Percentiles rank a stretch among this genome's conserved stretches.
Conservation (phyloP, 23 tunicate genomes). For the Botrylloides violaceus region DNA sequence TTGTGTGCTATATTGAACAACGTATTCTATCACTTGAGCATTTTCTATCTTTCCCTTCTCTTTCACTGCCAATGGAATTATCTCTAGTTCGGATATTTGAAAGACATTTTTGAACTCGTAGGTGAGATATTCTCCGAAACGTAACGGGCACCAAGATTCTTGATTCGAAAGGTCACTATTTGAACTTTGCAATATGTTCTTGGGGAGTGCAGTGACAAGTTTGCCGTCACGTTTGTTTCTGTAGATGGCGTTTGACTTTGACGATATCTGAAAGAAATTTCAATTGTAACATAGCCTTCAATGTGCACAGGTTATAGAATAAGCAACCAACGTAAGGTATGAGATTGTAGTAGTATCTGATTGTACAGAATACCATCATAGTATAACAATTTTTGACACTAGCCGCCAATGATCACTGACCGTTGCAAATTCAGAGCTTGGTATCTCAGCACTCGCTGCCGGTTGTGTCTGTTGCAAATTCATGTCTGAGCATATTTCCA, state of each 20-base stretch:
- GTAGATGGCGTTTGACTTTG: neutral
- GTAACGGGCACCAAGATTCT: slow-evolving; percentile 1
- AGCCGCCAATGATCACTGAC: neutral
- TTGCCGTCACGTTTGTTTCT: neutral
- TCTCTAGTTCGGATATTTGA: neutral
- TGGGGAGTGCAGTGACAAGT: neutral
- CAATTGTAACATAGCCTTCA: too few species aligned
- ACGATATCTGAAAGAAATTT: neutral
- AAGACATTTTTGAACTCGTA: neutral
- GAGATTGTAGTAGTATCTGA: too few species aligned
- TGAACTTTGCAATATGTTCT: neutral
- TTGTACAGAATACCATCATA: too few species aligned
- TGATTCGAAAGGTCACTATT: too few species aligned
- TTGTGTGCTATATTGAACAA: neutral
- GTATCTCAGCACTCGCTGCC: neutral
- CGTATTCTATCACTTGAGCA: neutral
- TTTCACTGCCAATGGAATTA: neutral
- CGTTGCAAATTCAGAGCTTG: neutral
- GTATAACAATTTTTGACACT: too few species aligned
- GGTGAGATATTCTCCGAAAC: neutral
- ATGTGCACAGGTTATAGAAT: too few species aligned
- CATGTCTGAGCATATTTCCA: neutral
- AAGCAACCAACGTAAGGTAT: too few species aligned
- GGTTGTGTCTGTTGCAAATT: neutral
- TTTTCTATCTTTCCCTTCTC: neutral